Evolutionary conservation across 2,113 vertebrate species (phyloP), one percentile per base, ranked within the genome.

Genomic region (Xyrauchen texanus): DNA sequence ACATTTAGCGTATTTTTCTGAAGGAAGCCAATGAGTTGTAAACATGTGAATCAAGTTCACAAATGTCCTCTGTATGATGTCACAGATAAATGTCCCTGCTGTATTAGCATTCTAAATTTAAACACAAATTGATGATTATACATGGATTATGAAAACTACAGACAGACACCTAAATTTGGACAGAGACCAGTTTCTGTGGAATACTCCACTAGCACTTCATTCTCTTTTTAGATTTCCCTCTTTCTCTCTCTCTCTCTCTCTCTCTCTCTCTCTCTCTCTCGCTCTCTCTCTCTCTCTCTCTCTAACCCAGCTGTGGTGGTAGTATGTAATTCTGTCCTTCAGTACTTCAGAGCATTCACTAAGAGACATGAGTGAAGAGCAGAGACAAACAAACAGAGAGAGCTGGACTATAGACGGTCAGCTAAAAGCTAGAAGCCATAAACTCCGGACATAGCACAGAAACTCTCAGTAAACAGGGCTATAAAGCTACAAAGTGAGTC

Each of bases 361-460:
- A 66, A 81, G 76, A 78, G 69, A 76, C 71, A 83, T 81, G 69
- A 67, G 63, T 8, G 62, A 73, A 62, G 51, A 67, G 63, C 78
- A 65, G 71, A 67, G 61, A 60, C 69, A 74, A 80, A 74, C 78
- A 80, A 80, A 80, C 69, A 16, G 52, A 16, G 16, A 58, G 52
- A 57, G 78, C 61, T 76, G 66, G 67, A 73, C 51, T 78, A 44
- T 71, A 82, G 75, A 69, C 61, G 68, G 51, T 61, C 76, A 70
- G 53, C 66, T 34, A 69, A 79, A 81, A 49, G 63, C 81, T 52
- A 61, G 81, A 67, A 81, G 63, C 67, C 16, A 46, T 79, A 81
- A 81, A 81, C 72, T 73, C 12, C 60, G 77, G 61, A 83, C 61
- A 60, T 77, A 82, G 55, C 34, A 53, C n/a, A 70, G 44, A 76